These are phyloP conservation scores for Bolinopsis microptera DNA, from an alignment of 37 sponge, comb jelly and placozoan genomes.

Conservation along the genomic window DNA sequence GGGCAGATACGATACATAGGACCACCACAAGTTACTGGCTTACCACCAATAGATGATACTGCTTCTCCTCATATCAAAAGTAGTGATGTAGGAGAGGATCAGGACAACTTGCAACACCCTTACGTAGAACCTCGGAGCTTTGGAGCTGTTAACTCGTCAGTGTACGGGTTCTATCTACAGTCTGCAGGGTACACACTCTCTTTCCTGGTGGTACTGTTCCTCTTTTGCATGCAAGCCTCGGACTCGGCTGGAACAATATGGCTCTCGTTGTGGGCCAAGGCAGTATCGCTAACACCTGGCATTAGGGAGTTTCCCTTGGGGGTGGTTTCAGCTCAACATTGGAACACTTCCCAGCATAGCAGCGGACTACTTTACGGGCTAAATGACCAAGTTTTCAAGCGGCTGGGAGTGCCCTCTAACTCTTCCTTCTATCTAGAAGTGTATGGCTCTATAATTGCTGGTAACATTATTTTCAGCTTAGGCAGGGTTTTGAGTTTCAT, in stretches of 20 bases:
- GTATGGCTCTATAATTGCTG: constrained; percentile 80
- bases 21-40: constrained; percentile 62
- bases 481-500: constrained; percentile 87
- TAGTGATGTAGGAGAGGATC: not conserved
- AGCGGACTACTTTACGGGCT: not conserved
- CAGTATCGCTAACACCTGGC: not conserved
- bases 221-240: constrained; percentile 92
- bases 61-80: not conserved
- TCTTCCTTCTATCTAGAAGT: constrained; percentile 81
- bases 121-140: constrained; percentile 67
- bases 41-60: not conserved
- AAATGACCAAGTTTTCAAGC: not conserved
- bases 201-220: constrained; percentile 72
- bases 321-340: not conserved
- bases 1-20: constrained; percentile 74
- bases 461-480: constrained; percentile 87
- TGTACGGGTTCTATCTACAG: constrained; percentile 85
- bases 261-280: constrained; percentile 18
- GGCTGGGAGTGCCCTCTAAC: not conserved
- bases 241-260: not conserved
- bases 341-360: not conserved
- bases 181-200: constrained; percentile 87
- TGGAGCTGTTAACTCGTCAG: constrained; percentile 77
- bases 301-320: too few relatives aligned
- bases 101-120: not conserved